phyloP scores from a whole-genome alignment of 37 sponge, comb jelly and placozoan genomes.

The Diacarnus erythraeanus region DNA sequence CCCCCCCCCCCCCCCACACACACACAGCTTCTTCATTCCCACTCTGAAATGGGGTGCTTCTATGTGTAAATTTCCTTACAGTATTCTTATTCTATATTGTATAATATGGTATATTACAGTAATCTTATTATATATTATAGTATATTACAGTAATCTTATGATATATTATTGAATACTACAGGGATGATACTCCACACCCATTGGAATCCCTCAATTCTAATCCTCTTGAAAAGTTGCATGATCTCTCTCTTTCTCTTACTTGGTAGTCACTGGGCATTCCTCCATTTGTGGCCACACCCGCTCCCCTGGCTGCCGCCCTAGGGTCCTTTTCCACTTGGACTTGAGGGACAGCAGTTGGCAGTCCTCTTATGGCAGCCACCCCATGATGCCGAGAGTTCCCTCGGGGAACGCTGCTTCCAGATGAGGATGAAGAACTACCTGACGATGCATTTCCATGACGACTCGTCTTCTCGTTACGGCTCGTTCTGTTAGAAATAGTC shows the following conservation, averaged over 20 bases:
- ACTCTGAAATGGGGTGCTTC: no score
- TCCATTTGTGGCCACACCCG: slow-evolving; percentile 13
- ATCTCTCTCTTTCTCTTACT: background rate
- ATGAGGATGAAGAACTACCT: no score
- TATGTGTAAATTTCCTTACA: background rate
- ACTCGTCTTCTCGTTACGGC: background rate
- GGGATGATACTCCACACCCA: no score
- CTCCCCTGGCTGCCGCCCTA: background rate
- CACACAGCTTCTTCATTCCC: background rate
- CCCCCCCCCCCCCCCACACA: slow-evolving; percentile 19
- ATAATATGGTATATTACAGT: no score
- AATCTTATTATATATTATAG: no score
- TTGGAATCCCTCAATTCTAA: no score
- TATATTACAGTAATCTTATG: no score
- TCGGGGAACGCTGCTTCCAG: background rate
- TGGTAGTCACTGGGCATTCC: slow-evolving; percentile 24
- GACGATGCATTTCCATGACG: background rate
- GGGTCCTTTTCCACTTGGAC: slow-evolving; percentile 9
- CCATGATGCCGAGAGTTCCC: background rate
- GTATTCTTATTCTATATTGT: background rate
- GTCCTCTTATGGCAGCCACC: slow-evolving; percentile 11
- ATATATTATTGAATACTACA: no score
- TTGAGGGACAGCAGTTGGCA: slow-evolving; percentile 5
- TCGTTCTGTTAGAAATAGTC: background rate
- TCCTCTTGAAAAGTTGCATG: no score